phyloP scores from a whole-genome alignment of 2,797 vertebrate genomes.

The Intellagama lesueurii region DNA sequence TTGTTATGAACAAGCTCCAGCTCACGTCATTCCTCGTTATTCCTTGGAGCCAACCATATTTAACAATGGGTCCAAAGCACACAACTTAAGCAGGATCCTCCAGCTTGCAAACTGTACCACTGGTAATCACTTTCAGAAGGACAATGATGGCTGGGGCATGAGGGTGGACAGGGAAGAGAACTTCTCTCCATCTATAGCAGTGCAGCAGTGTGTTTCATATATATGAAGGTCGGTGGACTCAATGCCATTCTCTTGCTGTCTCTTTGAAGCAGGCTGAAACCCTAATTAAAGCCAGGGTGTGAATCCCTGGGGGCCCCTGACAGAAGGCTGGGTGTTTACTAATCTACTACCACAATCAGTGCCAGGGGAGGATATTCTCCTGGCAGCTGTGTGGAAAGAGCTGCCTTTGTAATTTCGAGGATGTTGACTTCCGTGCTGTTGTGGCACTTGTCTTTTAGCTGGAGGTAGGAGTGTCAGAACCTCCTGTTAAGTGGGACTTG shows the following conservation, averaged over 20 bases:
- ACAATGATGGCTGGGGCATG: slow-evolving; percentile 4
- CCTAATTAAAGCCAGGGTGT: slow-evolving; percentile 65
- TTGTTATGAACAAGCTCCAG: slow-evolving; percentile 30
- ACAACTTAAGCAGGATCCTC: slow-evolving; percentile 46
- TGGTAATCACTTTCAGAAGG: slow-evolving; percentile 49
- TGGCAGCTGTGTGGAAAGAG: slow-evolving; percentile 68
- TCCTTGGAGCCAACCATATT: slow-evolving; percentile 59
- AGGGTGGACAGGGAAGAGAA: not conserved
- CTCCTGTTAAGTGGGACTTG: slow-evolving; percentile 56
- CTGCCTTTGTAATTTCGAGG: slow-evolving; percentile 54
- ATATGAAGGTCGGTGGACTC: slow-evolving; percentile 39
- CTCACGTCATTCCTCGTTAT: slow-evolving; percentile 30
- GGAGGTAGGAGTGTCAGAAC: slow-evolving; percentile 65
- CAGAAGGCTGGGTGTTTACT: slow-evolving; percentile 59
- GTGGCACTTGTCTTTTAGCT: slow-evolving; percentile 70
- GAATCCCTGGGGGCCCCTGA: slow-evolving; percentile 62
- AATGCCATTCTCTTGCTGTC: slow-evolving; percentile 43
- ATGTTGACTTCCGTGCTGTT: slow-evolving; percentile 63
- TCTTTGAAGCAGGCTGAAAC: slow-evolving; percentile 63
- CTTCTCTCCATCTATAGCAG: not conserved
- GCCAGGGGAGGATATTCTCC: slow-evolving; percentile 61
- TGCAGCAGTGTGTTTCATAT: slow-evolving; percentile 26
- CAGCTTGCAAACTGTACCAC: slow-evolving; percentile 40
- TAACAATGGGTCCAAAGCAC: slow-evolving; percentile 68
- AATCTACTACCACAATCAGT: slow-evolving; percentile 60